A percentile compares a stretch with the other conserved stretches of the same genome.
phyloP scores from a whole-genome alignment of 2,888 invertebrate genomes.

The Orthosia cruda region DNA sequence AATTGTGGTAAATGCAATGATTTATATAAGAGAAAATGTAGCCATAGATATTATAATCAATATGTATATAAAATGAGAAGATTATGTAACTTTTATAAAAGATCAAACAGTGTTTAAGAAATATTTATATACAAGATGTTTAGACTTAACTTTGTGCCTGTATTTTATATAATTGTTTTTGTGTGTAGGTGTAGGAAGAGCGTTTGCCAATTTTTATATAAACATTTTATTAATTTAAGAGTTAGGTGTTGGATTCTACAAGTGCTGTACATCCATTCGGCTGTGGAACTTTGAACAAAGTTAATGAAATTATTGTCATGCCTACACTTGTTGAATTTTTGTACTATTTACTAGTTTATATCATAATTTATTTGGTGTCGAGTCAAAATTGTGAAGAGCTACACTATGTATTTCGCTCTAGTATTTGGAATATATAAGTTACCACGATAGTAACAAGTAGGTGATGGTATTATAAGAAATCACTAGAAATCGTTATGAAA shows the following conservation, averaged over 20 bases:
- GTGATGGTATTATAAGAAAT: slow-evolving; percentile 70
- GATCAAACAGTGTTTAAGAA: slow-evolving; percentile 43
- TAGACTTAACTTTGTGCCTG: slow-evolving; percentile 73
- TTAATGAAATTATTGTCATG: slow-evolving; percentile 57
- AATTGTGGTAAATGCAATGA: slow-evolving; percentile 54
- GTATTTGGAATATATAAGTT: slow-evolving; percentile 66
- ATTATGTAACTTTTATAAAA: slow-evolving; percentile 44
- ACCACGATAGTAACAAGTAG: slow-evolving; percentile 66
- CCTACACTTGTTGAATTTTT: slow-evolving; percentile 61
- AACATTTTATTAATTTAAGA: slow-evolving; percentile 71
- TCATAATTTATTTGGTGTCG: slow-evolving; percentile 60
- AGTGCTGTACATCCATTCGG: slow-evolving; percentile 70
- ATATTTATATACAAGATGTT: slow-evolving; percentile 52
- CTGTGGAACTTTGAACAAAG: slow-evolving; percentile 71
- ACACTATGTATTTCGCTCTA: slow-evolving; percentile 43
- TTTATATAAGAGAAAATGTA: slow-evolving; percentile 43
- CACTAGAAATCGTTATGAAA: slow-evolving; percentile 50
- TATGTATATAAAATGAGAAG: slow-evolving; percentile 48
- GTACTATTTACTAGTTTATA: slow-evolving; percentile 52
- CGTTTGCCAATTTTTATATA: slow-evolving; percentile 76
- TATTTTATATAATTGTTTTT: slow-evolving; percentile 74
- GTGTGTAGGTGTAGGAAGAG: slow-evolving; percentile 80
- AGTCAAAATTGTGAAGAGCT: slow-evolving; percentile 54
- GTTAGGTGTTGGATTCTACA: slow-evolving; percentile 67
- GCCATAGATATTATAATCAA: slow-evolving; percentile 50